Conservation (phyloP, 92 coral and sea anemone species). For the Porites divaricata region DNA sequence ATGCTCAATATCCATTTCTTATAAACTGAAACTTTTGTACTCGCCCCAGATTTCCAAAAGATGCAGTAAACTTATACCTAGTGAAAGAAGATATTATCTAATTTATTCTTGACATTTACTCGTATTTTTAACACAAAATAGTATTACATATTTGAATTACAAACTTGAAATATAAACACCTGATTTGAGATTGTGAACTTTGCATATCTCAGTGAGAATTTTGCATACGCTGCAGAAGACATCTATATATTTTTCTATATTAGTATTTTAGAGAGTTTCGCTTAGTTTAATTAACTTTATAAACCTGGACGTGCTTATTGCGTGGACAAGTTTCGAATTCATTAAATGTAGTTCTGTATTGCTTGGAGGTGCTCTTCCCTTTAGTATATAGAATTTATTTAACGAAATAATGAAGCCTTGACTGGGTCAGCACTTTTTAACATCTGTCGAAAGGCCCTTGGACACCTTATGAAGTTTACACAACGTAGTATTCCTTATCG, state of each 20-base stretch:
- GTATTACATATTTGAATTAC: neutral
- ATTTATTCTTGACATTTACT: neutral
- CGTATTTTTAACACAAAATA: neutral
- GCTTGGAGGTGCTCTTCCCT: too few species aligned
- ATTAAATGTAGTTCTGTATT: neutral
- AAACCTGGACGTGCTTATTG: neutral
- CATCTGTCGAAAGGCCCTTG: too few species aligned
- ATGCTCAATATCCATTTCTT: neutral
- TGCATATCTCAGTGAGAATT: too few species aligned
- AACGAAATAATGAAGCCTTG: too few species aligned
- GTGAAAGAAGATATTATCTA: neutral
- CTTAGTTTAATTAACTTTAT: neutral
- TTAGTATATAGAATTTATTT: too few species aligned
- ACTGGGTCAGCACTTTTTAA: too few species aligned
- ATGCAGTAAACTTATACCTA: neutral
- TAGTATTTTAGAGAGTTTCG: neutral
- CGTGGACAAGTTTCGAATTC: neutral
- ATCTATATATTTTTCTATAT: too few species aligned
- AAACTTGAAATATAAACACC: neutral
- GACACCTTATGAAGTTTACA: too few species aligned
- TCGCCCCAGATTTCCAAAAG: neutral
- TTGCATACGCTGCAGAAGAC: too few species aligned
- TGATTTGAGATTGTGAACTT: neutral
- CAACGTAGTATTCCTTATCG: too few species aligned
- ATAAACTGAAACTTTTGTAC: neutral